Conservation (phyloP, 2,797 vertebrate genomes). For the Erpetoichthys calabaricus region DNA sequence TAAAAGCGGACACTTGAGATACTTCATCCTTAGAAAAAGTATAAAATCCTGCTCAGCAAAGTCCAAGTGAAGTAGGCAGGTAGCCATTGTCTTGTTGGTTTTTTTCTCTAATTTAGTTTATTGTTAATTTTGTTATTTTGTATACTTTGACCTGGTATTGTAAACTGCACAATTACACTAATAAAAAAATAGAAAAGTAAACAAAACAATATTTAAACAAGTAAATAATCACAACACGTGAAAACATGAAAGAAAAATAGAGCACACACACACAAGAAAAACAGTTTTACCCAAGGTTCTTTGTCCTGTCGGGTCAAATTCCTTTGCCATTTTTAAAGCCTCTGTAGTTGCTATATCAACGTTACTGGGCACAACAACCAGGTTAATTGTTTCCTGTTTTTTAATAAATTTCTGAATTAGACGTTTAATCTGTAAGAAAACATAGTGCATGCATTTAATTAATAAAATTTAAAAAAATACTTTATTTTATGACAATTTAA, state of each 20-base stretch:
- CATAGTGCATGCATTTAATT: no score
- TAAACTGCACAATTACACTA: background rate
- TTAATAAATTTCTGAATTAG: constrained; percentile 45
- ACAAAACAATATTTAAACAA: background rate
- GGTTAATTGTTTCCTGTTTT: constrained; percentile 51
- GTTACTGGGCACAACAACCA: constrained; percentile 64
- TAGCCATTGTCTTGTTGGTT: no score
- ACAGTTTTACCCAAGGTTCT: constrained; percentile 54
- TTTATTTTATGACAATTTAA: no score
- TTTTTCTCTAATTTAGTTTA: no score
- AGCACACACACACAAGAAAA: background rate
- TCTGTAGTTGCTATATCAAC: constrained; percentile 70
- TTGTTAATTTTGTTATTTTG: no score
- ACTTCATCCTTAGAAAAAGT: background rate
- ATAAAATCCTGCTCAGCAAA: background rate
- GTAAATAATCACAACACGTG: background rate
- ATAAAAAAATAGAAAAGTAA: background rate
- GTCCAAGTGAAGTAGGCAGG: no score
- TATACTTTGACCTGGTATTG: background rate
- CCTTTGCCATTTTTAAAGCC: constrained; percentile 62
- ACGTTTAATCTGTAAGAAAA: constrained; percentile 37
- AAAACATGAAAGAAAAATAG: background rate
- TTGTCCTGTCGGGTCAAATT: constrained; percentile 53
- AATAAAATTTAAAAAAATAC: no score
- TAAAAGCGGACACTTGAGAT: background rate